Percentiles rank a stretch among this genome's conserved stretches.
Evolutionary conservation across 92 coral and sea anemone genomes (phyloP).

Genomic region (Desmophyllum pertusum): DNA sequence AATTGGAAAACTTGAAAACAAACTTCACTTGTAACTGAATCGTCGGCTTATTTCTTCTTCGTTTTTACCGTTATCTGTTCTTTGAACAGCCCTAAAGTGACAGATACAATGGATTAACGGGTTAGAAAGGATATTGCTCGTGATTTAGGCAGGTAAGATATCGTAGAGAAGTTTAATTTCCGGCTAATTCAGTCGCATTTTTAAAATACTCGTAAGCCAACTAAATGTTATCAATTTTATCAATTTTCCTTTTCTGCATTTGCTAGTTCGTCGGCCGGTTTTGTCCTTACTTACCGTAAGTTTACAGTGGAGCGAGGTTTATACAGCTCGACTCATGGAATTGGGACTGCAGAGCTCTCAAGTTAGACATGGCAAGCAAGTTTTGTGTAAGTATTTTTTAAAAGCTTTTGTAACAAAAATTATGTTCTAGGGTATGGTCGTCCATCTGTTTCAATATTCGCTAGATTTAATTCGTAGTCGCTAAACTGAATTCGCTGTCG

Average conservation of each 20-base stretch:
- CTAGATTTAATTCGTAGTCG: too few species aligned
- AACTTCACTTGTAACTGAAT: neutral
- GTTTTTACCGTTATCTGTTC: neutral
- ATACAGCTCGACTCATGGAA: slow-evolving; percentile 10
- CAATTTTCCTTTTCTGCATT: neutral
- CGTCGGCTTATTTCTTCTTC: neutral
- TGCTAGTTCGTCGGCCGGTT: neutral
- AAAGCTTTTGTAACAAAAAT: neutral
- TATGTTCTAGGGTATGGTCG: too few species aligned
- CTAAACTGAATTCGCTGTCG: too few species aligned
- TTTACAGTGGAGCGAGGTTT: neutral
- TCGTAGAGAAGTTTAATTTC: neutral
- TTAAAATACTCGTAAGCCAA: neutral
- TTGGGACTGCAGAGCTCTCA: slow-evolving; percentile 22
- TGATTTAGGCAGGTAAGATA: slow-evolving; percentile 8
- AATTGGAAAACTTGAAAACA: neutral
- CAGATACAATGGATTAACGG: neutral
- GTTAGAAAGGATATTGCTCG: neutral
- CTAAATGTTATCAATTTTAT: neutral
- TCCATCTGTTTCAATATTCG: too few species aligned
- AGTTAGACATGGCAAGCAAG: slow-evolving; percentile 18
- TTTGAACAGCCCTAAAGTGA: neutral
- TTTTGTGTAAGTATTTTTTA: slow-evolving; percentile 35
- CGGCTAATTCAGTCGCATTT: neutral
- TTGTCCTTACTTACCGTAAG: neutral